Conservation (phyloP, 2,797 vertebrate species). For the Limosa lapponica region DNA sequence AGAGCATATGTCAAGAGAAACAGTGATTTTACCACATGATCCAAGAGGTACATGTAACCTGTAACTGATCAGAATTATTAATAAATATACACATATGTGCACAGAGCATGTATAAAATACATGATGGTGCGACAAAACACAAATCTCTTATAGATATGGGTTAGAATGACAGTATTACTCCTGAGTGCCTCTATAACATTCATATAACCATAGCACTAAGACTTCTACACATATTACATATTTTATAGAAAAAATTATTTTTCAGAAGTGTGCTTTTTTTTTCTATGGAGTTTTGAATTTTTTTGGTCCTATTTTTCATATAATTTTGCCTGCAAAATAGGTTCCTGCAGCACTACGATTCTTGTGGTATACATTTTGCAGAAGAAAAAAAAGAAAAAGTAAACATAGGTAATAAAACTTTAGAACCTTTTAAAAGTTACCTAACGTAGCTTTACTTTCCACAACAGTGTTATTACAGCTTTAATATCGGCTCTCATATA, state of each 20-base stretch:
- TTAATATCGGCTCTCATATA: neutral
- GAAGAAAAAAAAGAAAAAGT: neutral
- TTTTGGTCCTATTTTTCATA: constrained; percentile 11
- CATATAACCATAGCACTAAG: neutral
- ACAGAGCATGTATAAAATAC: neutral
- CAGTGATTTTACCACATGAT: neutral
- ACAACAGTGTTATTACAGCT: neutral
- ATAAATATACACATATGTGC: neutral
- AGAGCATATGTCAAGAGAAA: neutral
- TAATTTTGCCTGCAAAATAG: neutral
- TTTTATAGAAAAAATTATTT: neutral
- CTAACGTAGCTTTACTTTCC: neutral
- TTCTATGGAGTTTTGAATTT: neutral
- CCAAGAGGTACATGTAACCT: neutral
- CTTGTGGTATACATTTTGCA: neutral
- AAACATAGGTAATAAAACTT: neutral
- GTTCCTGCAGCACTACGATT: neutral
- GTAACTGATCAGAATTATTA: neutral
- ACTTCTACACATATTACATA: neutral
- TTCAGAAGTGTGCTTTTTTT: neutral
- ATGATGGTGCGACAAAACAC: neutral
- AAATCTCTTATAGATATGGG: neutral
- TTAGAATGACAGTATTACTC: neutral
- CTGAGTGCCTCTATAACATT: neutral
- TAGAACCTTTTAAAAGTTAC: neutral